Conservation (phyloP, 2,113 vertebrate genomes). For the Furnarius figulus region DNA sequence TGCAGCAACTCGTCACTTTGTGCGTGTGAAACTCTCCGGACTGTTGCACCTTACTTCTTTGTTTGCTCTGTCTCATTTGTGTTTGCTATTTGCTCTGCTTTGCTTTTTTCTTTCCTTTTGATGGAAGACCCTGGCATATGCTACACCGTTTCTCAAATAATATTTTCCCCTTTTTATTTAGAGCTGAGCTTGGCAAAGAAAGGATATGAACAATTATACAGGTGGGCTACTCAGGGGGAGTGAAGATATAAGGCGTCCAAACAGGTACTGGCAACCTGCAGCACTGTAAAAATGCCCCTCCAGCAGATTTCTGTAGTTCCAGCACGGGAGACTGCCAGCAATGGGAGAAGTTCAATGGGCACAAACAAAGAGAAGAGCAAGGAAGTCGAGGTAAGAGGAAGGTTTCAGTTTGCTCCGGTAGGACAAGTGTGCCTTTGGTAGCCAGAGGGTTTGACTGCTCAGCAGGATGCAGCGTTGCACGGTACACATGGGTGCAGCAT, state of each 20-base stretch:
- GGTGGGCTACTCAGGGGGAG: constrained; percentile 74
- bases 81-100: constrained; percentile 20
- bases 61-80: background rate
- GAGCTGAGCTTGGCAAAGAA: constrained; percentile 73
- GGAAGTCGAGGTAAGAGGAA: constrained; percentile 85
- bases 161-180: constrained; percentile 73
- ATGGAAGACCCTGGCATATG: constrained; percentile 37
- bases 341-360: constrained; percentile 80
- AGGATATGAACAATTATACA: constrained; percentile 80
- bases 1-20: constrained; percentile 41
- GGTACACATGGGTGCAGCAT: background rate
- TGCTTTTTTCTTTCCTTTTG: background rate
- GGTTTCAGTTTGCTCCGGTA: background rate
- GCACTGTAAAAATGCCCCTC: constrained; percentile 84
- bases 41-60: constrained; percentile 39
- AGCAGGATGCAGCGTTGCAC: background rate
- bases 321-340: constrained; percentile 78
- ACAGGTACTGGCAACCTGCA: constrained; percentile 72
- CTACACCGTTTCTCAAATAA: constrained; percentile 63
- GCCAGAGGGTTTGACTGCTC: background rate
- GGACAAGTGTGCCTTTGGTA: background rate
- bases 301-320: constrained; percentile 93
- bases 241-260: constrained; percentile 73
- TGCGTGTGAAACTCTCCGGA: constrained; percentile 40
- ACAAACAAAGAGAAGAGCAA: constrained; percentile 88